Percentiles rank a stretch among this genome's conserved stretches.
These are phyloP conservation scores for Limanda limanda DNA, from an alignment of 2,113 vertebrate genomes.

Conservation along the genomic window DNA sequence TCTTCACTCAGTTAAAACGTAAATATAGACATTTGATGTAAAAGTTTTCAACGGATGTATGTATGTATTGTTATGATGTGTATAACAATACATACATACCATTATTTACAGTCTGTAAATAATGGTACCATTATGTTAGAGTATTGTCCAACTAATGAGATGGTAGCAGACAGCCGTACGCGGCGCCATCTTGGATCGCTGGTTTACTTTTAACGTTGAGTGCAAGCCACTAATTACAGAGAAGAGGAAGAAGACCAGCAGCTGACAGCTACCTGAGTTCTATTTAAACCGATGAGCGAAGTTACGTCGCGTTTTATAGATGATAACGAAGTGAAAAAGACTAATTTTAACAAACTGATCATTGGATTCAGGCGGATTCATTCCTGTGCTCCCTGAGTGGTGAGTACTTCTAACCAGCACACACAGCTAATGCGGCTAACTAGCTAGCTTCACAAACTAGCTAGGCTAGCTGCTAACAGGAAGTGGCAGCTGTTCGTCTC, in stretches of 20 bases:
- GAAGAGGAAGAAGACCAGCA: background rate
- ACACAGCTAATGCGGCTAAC: slow-evolving; percentile 16
- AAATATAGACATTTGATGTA: too few relatives aligned
- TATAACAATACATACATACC: too few relatives aligned
- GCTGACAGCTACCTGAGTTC: slow-evolving; percentile 29
- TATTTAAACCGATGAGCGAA: slow-evolving; percentile 13
- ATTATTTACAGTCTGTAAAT: too few relatives aligned
- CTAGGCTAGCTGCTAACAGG: background rate
- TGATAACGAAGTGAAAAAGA: background rate
- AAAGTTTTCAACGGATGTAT: too few relatives aligned
- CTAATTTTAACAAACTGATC: slow-evolving; percentile 31
- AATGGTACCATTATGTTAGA: too few relatives aligned
- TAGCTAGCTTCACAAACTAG: slow-evolving; percentile 9
- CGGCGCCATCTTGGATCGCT: too few relatives aligned
- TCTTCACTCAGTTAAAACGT: too few relatives aligned
- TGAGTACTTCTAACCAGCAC: slow-evolving; percentile 35
- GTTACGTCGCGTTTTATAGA: background rate
- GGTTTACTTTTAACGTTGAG: accelerated
- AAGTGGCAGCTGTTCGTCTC: background rate
- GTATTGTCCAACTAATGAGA: too few relatives aligned
- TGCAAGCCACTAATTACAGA: background rate
- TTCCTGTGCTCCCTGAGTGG: slow-evolving; percentile 41
- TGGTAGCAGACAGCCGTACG: too few relatives aligned
- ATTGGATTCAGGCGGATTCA: background rate
- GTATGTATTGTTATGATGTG: too few relatives aligned